Percentiles rank a stretch among this genome's conserved stretches.
Evolutionary conservation across 2,797 vertebrate species (phyloP).

Genomic region (Neopelma chrysocephalum): DNA sequence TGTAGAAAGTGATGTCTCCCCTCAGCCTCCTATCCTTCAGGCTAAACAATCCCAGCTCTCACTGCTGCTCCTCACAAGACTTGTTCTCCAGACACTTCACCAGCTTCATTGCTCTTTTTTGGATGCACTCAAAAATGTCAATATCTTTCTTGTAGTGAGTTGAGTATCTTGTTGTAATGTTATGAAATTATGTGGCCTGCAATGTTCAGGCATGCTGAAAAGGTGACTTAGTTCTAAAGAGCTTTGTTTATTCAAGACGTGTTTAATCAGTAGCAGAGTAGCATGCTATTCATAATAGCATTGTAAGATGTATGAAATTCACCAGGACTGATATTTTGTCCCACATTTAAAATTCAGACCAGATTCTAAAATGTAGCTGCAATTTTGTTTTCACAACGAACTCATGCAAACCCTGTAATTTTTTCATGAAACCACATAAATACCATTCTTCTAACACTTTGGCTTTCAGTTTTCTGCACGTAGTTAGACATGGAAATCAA

Average conservation of each 20-base stretch:
- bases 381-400: not conserved
- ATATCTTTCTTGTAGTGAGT: not conserved
- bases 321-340: not conserved
- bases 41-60: not conserved
- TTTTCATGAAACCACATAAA: not conserved
- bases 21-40: not conserved
- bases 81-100: not conserved
- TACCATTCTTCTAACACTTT: not conserved
- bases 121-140: not conserved
- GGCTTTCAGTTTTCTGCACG: not conserved
- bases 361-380: not conserved
- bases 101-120: not conserved
- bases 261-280: not conserved
- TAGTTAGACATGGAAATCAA: constrained; percentile 29
- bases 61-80: not conserved
- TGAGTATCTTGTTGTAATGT: not conserved
- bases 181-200: not conserved
- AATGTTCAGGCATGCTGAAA: not conserved
- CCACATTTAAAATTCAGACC: not conserved
- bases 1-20: not conserved
- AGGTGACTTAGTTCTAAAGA: not conserved
- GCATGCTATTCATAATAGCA: not conserved
- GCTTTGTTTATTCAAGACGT: not conserved
- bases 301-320: not conserved
- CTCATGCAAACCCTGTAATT: not conserved